phyloP scores from a whole-genome alignment of 1,140 invertebrate species.

The Adoxophyes honmai region DNA sequence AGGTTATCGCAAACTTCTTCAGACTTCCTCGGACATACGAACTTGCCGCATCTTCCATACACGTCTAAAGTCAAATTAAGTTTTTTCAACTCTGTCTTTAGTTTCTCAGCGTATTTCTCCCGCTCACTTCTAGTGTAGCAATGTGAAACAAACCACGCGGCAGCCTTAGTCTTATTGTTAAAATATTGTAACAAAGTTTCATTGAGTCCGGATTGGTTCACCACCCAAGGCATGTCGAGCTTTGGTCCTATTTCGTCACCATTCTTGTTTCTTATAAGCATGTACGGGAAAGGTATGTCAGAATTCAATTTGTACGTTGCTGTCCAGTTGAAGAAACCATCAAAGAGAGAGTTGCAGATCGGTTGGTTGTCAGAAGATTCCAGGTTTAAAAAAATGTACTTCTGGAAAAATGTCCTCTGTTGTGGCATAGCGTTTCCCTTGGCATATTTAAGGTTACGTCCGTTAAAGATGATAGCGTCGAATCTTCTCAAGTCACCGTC shows the following conservation, averaged over 20 bases:
- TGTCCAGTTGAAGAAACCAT: conserved; percentile 80
- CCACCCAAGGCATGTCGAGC: conserved; percentile 45
- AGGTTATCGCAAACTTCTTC: conserved; percentile 65
- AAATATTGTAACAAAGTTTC: conserved; percentile 49
- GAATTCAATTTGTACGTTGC: conserved; percentile 82
- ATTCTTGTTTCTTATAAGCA: conserved; percentile 43
- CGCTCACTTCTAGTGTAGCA: conserved; percentile 77
- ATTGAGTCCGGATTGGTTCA: conserved; percentile 40
- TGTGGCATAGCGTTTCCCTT: too few species aligned
- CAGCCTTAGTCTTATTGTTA: conserved; percentile 57
- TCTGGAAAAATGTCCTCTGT: too few species aligned
- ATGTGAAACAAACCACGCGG: conserved; percentile 82
- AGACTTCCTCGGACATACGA: conserved; percentile 37
- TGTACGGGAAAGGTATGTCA: conserved; percentile 79
- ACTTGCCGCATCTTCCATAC: conserved; percentile 80
- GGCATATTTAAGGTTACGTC: too few species aligned
- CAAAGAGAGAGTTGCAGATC: conserved; percentile 33
- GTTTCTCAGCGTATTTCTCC: conserved; percentile 77
- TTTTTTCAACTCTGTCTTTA: conserved; percentile 75
- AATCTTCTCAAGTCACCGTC: too few species aligned
- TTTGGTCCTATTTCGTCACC: conserved; percentile 47
- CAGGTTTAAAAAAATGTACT: conserved; percentile 59
- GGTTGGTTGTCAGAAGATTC: conserved; percentile 56
- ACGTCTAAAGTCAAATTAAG: conserved; percentile 78
- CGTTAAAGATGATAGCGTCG: too few species aligned